Conservation (phyloP, 1,140 invertebrate genomes). For the Lucilia cuprina region DNA sequence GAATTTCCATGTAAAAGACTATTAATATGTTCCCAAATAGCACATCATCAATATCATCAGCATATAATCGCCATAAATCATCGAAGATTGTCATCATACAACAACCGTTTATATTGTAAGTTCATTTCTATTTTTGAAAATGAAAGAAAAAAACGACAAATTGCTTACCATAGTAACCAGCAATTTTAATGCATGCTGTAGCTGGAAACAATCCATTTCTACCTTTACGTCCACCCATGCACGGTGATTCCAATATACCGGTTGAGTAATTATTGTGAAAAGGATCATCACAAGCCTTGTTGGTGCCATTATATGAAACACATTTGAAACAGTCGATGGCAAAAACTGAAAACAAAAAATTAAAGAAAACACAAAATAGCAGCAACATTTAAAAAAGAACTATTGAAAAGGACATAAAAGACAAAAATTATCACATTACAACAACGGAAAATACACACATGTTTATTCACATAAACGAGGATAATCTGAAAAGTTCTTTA, state of each 20-base stretch:
- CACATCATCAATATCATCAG: background rate
- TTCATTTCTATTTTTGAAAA: background rate
- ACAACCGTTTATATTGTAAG: background rate
- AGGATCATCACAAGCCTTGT: slow-evolving; percentile 91
- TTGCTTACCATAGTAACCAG: slow-evolving; percentile 80
- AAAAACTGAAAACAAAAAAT: slow-evolving; percentile 57
- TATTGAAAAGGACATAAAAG: background rate
- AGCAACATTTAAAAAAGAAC: background rate
- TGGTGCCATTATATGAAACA: slow-evolving; percentile 87
- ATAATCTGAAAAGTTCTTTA: background rate
- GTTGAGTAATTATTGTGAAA: slow-evolving; percentile 93
- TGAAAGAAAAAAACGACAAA: slow-evolving; percentile 6
- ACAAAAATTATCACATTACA: background rate
- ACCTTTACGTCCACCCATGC: slow-evolving; percentile 90
- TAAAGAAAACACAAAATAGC: background rate
- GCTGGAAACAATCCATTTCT: slow-evolving; percentile 94
- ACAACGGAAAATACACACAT: background rate
- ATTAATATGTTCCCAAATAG: background rate
- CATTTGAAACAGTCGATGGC: slow-evolving; percentile 96
- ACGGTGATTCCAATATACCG: slow-evolving; percentile 86
- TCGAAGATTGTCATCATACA: background rate
- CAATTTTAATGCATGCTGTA: slow-evolving; percentile 94
- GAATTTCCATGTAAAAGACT: background rate
- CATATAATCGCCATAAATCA: slow-evolving; percentile 1
- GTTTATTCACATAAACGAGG: background rate